phyloP scores from a whole-genome alignment of 2,113 vertebrate species.

The Caretta caretta region DNA sequence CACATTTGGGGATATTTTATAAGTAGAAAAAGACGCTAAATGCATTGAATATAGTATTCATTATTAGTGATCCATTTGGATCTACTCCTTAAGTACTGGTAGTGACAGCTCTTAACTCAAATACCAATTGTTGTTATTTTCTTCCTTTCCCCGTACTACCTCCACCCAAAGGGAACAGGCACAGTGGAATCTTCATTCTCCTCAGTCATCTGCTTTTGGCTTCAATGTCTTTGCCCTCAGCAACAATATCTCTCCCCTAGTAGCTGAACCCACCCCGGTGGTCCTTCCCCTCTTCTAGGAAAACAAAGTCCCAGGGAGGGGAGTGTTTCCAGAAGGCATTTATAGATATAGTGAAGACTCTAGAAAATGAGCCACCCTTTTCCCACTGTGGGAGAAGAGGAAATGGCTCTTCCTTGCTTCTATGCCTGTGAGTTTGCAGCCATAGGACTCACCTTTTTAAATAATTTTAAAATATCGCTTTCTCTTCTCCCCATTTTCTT shows the following conservation, averaged over 20 bases:
- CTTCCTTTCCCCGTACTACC: background rate
- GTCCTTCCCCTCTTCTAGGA: fast-evolving
- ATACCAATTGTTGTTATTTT: background rate
- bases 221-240: background rate
- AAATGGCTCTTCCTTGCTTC: background rate
- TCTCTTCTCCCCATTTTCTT: background rate
- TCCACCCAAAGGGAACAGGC: fast-evolving
- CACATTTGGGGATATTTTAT: background rate
- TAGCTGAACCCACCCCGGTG: background rate
- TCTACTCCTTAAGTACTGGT: background rate
- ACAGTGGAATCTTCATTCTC: background rate
- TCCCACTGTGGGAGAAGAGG: background rate
- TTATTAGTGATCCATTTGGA: background rate
- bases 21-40: background rate
- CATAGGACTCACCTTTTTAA: background rate
- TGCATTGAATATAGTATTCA: background rate
- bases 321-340: background rate
- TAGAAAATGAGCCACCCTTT: background rate
- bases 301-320: background rate
- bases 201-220: background rate
- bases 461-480: background rate
- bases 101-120: background rate
- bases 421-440: background rate
- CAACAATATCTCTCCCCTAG: background rate
- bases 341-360: background rate